Base-by-base conservation (phyloP, 2,888 invertebrate species). In the Mythimna impura region DNA sequence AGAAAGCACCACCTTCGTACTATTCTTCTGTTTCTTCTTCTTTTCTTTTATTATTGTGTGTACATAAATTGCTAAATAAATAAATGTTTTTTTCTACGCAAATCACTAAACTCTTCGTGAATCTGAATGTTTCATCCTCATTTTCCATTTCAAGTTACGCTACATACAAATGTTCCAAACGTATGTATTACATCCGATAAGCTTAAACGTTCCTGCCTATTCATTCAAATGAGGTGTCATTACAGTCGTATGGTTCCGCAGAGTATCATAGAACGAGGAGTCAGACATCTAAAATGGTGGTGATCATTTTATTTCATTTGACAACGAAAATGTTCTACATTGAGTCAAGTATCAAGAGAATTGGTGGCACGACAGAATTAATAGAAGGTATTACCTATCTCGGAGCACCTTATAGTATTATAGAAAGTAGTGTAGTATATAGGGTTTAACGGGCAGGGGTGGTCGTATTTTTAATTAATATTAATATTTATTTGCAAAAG, bases 151-250 rank as follows among this genome's bases (percentile, higher is more conserved):
- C 47, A 7, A 47, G 17, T 47, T 20, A 47, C 47, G 17, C 7
- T 47, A 20, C 47, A 17, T 47, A 47, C 47, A 20, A 47, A 17
- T 47, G 47, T 20, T 47, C 6, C 17, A 47, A 47, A 47, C 47
- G 47, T 47, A 47, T 47, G 47, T 47, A 47, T 47, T 47, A 71
- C 57, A 62, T 20, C 14, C 57, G 34, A 66, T 78, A 78, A 78
- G 43, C 55, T 20, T 76, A 76, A 81, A 62, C 52, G 67, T 34
- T 65, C 20, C n/a, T 50, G 52, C 60, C 65, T 64, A 60, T 79
- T 66, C 60, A 14, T 43, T 58, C 62, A 79, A 81, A 81, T 68
- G 80, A 79, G 67, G n/a, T 47, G 80, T 75, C 83, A 8, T 81
- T 81, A 83, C 43, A 65, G 34, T 57, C 65, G 70, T 68, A 83